Percentiles rank a stretch among this genome's conserved stretches.
Evolutionary conservation across 2,797 vertebrate species (phyloP).

Genomic region (Discoglossus pictus): DNA sequence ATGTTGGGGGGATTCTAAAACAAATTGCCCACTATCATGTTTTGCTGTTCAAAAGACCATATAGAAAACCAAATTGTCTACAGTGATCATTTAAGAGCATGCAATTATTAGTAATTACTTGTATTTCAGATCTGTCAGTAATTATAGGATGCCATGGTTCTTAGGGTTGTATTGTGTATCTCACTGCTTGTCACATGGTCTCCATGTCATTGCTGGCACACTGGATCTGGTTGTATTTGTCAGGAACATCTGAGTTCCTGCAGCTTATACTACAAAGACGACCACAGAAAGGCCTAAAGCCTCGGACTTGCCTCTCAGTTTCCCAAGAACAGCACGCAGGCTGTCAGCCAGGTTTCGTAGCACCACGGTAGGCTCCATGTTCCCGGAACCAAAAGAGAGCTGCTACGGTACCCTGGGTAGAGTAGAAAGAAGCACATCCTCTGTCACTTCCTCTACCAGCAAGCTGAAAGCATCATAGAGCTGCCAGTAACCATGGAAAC

Average conservation of each 20-base stretch:
- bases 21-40: too few relatives aligned
- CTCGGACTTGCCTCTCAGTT: slow-evolving; percentile 60
- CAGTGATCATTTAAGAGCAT: too few relatives aligned
- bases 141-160: too few relatives aligned
- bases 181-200: not conserved
- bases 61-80: too few relatives aligned
- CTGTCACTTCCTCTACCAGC: not conserved
- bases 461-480: too few relatives aligned
- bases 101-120: too few relatives aligned
- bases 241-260: not conserved
- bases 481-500: too few relatives aligned
- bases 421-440: not conserved
- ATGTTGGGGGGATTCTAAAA: too few relatives aligned
- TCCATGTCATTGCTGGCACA: not conserved
- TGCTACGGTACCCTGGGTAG: not conserved
- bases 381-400: not conserved
- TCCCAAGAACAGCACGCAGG: slow-evolving; percentile 55
- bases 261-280: not conserved
- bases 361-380: not conserved
- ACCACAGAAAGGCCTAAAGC: not conserved
- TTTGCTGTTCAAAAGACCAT: too few relatives aligned
- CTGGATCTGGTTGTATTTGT: not conserved
- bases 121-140: too few relatives aligned
- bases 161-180: too few relatives aligned
- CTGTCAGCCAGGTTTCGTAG: slow-evolving; percentile 52